Percentiles rank a stretch among this genome's conserved stretches.
These are phyloP conservation scores for Mycteria americana DNA, from an alignment of 2,797 vertebrate genomes.

Conservation along the genomic window DNA sequence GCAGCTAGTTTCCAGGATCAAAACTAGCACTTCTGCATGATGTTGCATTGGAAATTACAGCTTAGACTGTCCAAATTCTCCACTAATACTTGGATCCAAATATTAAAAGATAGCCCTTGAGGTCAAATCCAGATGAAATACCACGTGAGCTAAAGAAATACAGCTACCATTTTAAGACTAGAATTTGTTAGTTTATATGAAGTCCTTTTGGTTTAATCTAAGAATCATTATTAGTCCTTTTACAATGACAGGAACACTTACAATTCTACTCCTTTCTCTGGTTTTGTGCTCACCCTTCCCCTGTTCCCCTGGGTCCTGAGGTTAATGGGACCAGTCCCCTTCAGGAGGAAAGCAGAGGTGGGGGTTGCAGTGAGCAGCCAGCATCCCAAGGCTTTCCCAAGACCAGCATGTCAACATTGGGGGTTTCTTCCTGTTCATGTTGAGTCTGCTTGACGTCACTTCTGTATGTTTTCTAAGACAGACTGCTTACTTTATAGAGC, in stretches of 20 bases:
- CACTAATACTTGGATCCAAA: not conserved
- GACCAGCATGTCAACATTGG: fast-evolving
- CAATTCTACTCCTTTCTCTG: not conserved
- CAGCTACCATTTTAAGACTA: not conserved
- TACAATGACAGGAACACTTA: not conserved
- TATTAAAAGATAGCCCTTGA: not conserved
- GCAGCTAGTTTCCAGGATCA: not conserved
- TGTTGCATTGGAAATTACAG: not conserved
- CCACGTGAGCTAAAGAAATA: not conserved
- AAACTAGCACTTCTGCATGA: not conserved
- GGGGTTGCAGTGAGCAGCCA: not conserved
- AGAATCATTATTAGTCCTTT: not conserved
- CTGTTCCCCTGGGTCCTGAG: not conserved
- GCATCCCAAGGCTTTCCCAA: not conserved
- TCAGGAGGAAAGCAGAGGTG: not conserved
- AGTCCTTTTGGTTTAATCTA: not conserved
- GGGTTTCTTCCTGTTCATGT: not conserved
- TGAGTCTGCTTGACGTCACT: not conserved
- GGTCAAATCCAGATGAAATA: not conserved
- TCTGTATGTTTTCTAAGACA: fast-evolving
- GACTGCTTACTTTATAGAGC: not conserved
- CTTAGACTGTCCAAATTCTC: not conserved
- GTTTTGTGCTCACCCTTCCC: not conserved
- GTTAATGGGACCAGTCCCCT: not conserved
- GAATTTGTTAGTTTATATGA: not conserved